These are phyloP conservation scores for Ophion ellenae DNA, from an alignment of 2,888 invertebrate species.

Conservation along the genomic window DNA sequence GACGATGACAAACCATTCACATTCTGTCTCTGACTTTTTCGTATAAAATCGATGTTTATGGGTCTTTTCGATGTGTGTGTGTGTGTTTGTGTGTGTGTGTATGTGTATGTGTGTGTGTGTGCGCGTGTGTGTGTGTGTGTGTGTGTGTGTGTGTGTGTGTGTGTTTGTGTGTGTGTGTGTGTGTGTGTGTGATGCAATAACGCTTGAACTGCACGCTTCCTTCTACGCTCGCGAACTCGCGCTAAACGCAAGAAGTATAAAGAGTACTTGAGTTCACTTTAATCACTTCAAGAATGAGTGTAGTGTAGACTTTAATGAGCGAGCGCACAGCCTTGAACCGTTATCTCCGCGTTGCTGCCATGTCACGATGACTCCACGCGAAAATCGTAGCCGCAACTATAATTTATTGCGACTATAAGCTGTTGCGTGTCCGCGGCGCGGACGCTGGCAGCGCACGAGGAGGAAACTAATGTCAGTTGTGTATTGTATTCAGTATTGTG, in stretches of 20 bases:
- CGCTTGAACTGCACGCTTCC: background rate
- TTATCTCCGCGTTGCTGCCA: constrained; percentile 68
- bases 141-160: no score
- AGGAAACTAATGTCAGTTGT: constrained; percentile 1
- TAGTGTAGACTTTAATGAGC: background rate
- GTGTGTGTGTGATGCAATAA: background rate
- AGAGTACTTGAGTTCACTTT: constrained; percentile 6
- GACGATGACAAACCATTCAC: no score
- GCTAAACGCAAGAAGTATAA: background rate
- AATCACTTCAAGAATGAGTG: background rate
- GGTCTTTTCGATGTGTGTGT: no score
- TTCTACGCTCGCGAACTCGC: background rate
- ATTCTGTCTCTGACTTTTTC: no score
- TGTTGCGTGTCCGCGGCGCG: background rate
- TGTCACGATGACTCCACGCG: constrained; percentile 65
- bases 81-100: no score
- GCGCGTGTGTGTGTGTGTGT: no score
- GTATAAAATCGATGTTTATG: no score
- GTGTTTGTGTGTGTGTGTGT: no score
- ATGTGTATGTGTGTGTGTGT: no score
- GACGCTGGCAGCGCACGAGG: background rate
- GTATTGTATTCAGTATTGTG: background rate
- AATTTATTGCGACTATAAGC: constrained; percentile 3
- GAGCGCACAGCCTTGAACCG: constrained; percentile 66
- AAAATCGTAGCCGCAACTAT: constrained; percentile 26